Conservation (phyloP, 1,140 invertebrate species). For the Littorina saxatilis region DNA sequence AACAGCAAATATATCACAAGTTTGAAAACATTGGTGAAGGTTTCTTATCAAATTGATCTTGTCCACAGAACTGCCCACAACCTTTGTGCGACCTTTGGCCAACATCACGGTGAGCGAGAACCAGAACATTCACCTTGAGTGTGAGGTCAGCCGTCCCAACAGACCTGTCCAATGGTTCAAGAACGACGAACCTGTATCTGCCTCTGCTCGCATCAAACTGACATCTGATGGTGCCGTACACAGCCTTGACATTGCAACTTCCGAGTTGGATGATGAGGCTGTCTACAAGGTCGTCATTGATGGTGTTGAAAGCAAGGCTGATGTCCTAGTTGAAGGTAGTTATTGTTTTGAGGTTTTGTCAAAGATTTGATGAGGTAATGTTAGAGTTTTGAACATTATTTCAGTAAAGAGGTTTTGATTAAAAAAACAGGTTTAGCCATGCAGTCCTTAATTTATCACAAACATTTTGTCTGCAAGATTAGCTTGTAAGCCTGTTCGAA, state of each 20-base stretch:
- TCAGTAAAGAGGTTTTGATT: no score
- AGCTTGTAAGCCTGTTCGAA: not conserved
- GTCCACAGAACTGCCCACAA: constrained; percentile 58
- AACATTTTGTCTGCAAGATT: not conserved
- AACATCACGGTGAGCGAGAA: constrained; percentile 60
- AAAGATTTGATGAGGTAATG: no score
- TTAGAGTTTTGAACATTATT: no score
- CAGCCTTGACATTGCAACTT: constrained; percentile 81
- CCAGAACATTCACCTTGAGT: constrained; percentile 64
- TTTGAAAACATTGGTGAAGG: no score
- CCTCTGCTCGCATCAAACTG: constrained; percentile 89
- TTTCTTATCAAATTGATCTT: no score
- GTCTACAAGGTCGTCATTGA: constrained; percentile 81
- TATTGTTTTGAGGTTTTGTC: no score
- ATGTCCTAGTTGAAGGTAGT: constrained; percentile 49
- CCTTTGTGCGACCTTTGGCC: constrained; percentile 65
- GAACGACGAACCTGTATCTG: constrained; percentile 79
- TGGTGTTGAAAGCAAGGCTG: constrained; percentile 46
- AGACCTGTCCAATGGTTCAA: constrained; percentile 88
- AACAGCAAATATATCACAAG: no score
- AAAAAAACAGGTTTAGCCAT: no score
- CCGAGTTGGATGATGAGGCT: constrained; percentile 85
- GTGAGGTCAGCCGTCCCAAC: constrained; percentile 84
- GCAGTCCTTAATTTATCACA: no score
- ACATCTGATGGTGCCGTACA: constrained; percentile 86